Evolutionary conservation across 1,140 invertebrate genomes (phyloP).

Genomic region (Parasteatoda tepidariorum): DNA sequence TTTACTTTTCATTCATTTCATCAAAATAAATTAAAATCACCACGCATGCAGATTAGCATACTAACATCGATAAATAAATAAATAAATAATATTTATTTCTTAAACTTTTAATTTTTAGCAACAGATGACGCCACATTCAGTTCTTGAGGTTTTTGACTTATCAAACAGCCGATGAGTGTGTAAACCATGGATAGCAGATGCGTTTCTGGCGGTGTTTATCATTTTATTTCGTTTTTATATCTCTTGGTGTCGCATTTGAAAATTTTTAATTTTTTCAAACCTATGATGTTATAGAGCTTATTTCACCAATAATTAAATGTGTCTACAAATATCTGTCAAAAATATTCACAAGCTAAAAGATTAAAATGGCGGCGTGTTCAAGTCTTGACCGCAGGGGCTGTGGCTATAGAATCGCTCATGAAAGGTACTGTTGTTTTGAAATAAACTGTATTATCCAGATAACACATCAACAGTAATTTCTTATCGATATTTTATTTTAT

Average conservation of each 20-base stretch:
- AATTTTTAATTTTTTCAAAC: constrained; percentile 15
- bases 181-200: constrained; percentile 6
- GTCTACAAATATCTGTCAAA: neutral
- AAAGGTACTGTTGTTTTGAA: neutral
- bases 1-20: too few species aligned
- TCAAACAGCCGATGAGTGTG: constrained; percentile 22
- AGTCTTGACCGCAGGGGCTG: constrained; percentile 41
- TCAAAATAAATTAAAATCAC: too few species aligned
- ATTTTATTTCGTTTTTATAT: constrained; percentile 2
- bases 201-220: neutral
- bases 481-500: too few species aligned
- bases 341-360: neutral
- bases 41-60: too few species aligned
- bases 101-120: neutral
- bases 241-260: constrained; percentile 34
- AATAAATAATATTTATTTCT: neutral
- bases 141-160: constrained; percentile 2
- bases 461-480: too few species aligned
- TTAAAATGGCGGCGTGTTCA: constrained; percentile 45
- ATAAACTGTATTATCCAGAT: neutral
- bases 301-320: neutral
- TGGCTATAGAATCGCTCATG: neutral
- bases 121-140: constrained; percentile 25
- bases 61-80: neutral
- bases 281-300: neutral